Conservation (phyloP, 1,140 invertebrate species). For the Diorhabda elongata region DNA sequence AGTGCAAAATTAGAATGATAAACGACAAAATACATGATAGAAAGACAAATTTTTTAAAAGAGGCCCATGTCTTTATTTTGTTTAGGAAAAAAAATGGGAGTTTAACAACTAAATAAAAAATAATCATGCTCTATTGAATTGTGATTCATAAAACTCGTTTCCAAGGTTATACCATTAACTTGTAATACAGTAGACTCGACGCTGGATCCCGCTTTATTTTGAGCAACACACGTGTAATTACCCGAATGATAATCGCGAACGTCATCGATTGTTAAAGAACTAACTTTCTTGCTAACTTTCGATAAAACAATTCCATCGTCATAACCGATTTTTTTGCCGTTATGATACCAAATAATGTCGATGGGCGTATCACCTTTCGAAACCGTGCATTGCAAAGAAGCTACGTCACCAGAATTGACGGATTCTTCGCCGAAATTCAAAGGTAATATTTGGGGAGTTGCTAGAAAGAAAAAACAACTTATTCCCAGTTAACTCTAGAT, state of each 20-base stretch:
- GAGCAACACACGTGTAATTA: conserved; percentile 61
- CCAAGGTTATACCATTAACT: conserved; percentile 57
- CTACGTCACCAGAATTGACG: conserved; percentile 59
- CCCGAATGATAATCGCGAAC: conserved; percentile 57
- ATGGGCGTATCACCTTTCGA: conserved; percentile 64
- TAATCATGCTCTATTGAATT: neutral
- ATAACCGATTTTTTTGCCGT: conserved; percentile 47
- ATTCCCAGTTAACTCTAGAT: no score
- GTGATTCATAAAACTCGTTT: neutral
- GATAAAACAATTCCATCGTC: conserved; percentile 34
- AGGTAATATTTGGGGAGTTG: conserved; percentile 57
- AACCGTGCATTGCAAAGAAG: conserved; percentile 59
- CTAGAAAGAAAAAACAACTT: conserved; percentile 41
- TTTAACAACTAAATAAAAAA: neutral
- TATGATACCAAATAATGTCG: conserved; percentile 59
- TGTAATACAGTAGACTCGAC: conserved; percentile 59
- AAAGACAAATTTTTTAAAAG: neutral
- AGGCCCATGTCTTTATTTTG: no score
- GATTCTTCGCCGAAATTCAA: conserved; percentile 59
- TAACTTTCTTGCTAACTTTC: conserved; percentile 35
- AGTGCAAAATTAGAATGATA: neutral
- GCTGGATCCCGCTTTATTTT: conserved; percentile 56
- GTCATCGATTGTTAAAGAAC: conserved; percentile 55
- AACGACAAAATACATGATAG: conserved; percentile 12
- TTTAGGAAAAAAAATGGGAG: neutral